Evolutionary conservation across 2,888 invertebrate genomes (phyloP), one percentile per base, ranked within the genome.

Genomic region (Spisula subtruncata): DNA sequence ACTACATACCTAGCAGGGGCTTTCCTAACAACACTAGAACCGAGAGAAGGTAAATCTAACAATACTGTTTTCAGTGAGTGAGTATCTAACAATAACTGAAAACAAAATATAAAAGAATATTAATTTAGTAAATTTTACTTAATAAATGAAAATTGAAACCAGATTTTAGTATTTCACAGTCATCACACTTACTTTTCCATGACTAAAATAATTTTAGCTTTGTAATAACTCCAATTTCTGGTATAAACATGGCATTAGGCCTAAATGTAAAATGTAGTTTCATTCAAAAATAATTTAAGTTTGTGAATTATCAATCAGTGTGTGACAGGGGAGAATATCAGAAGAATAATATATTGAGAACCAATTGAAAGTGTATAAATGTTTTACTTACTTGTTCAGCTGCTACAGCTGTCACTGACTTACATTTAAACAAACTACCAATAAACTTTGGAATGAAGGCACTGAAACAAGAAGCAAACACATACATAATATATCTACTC

Each of bases 381-480:
- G 1, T 32, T 14, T 16, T 29, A 90, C 92, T 86, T 86, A 97
- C 97, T 97, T 99, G 99, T 96, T 99, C 99, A 0, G 99, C 99
- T 0, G 99, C 99, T 0, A 98, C 98, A 0, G 98, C 98, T 60
- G 98, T 98, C 0, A 99, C 98, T 0, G 99, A 98, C 95, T 98
- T 98, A 92, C 97, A 97, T 95, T 98, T 98, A 96, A 98, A 99
- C 12, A 99, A 97, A 92, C 98, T 98, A 92, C 98, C 98, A 25
- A 99, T 97, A 96, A 99, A 99, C 96, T 99, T 99, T 0, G 99
- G 98, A 96, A 99, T 99, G 96, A 99, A 99, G 0, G 98, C 98
- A 94, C 98, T 98, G 96, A 83, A 97, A 96, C 87, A 94, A 88
- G 91, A 86, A 84, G 25, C 25, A 66, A 1, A 66, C 25, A 25